phyloP scores from a whole-genome alignment of 2,797 vertebrate genomes.

The Alectoris magna region DNA sequence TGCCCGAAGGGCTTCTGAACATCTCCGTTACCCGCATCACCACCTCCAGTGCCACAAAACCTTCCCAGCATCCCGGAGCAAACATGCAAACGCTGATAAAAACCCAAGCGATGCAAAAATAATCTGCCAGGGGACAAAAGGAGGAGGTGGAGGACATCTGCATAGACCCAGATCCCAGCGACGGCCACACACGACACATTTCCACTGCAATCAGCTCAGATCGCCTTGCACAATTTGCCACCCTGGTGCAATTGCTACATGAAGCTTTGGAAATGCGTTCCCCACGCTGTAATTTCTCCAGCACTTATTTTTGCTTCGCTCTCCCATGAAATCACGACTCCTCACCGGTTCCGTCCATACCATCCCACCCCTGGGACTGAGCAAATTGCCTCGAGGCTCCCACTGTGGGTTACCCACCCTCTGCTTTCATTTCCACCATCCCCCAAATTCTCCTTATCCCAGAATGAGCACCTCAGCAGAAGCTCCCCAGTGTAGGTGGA shows the following conservation, averaged over 20 bases:
- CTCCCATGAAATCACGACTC: not conserved
- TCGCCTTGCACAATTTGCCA: not conserved
- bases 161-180: not conserved
- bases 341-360: not conserved
- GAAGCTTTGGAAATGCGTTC: not conserved
- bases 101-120: not conserved
- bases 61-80: not conserved
- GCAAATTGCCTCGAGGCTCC: accelerated
- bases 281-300: not conserved
- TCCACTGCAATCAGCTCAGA: not conserved
- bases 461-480: not conserved
- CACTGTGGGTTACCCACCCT: accelerated
- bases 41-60: accelerated
- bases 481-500: not conserved
- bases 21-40: accelerated
- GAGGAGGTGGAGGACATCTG: not conserved
- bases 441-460: not conserved
- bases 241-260: not conserved
- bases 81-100: not conserved
- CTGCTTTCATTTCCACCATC: not conserved
- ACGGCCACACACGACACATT: not conserved
- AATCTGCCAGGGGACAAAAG: not conserved
- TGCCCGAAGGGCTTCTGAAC: not conserved
- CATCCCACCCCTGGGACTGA: not conserved
- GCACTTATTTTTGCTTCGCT: not conserved